phyloP scores from a whole-genome alignment of 2,888 invertebrate species.

The Drosophila subsilvestris region DNA sequence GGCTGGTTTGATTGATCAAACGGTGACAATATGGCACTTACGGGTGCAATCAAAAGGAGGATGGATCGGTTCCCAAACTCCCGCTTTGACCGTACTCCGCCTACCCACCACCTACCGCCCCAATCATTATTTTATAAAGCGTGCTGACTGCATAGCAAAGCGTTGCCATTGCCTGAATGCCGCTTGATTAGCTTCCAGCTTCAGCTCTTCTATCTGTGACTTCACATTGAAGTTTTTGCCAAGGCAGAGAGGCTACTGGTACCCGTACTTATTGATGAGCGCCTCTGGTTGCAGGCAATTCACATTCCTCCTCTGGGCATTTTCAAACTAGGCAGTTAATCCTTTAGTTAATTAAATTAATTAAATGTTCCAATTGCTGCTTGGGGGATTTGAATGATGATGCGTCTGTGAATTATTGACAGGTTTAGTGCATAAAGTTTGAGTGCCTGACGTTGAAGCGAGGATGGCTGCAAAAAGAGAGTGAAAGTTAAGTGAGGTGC shows the following conservation, averaged over 20 bases:
- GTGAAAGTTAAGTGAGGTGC: background rate
- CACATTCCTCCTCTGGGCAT: slow-evolving; percentile 57
- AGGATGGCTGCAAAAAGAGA: background rate
- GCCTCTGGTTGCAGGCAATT: slow-evolving; percentile 31
- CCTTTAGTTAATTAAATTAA: slow-evolving; percentile 77
- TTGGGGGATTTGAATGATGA: slow-evolving; percentile 62
- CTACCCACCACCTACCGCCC: slow-evolving; percentile 3
- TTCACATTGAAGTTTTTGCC: background rate
- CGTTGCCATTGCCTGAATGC: slow-evolving; percentile 75
- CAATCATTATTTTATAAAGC: slow-evolving; percentile 79
- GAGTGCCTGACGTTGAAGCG: background rate
- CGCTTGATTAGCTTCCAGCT: slow-evolving; percentile 69
- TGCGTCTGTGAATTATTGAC: slow-evolving; percentile 19
- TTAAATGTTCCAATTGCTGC: slow-evolving; percentile 70
- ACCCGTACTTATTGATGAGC: slow-evolving; percentile 11
- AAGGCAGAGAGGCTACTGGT: background rate
- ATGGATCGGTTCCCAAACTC: slow-evolving; percentile 32
- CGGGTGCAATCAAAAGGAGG: slow-evolving; percentile 71
- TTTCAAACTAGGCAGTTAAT: slow-evolving; percentile 57
- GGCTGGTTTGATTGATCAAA: slow-evolving; percentile 78
- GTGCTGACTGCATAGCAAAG: slow-evolving; percentile 80
- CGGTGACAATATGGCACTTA: slow-evolving; percentile 82
- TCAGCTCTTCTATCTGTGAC: too few species aligned
- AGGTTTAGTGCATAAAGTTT: slow-evolving; percentile 19
- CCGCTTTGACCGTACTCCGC: slow-evolving; percentile 6